Evolutionary conservation across 2,113 vertebrate genomes (phyloP).

Genomic region (Thalassarche chlororhynchos): DNA sequence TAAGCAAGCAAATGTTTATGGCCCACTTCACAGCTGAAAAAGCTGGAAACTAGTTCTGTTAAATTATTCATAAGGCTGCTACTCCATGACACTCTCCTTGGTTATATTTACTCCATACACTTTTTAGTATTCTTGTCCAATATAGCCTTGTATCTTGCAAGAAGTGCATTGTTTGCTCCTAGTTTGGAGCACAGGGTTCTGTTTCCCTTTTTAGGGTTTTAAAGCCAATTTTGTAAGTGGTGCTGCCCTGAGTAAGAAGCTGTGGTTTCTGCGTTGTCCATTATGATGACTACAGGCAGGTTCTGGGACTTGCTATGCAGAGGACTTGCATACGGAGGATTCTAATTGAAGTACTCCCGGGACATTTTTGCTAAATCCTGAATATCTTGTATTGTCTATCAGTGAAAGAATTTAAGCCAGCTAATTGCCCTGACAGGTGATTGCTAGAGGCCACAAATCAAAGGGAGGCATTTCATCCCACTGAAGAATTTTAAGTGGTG

Average conservation of each 20-base stretch:
- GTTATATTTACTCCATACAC: background rate
- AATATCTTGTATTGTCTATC: background rate
- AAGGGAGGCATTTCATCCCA: background rate
- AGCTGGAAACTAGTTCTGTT: background rate
- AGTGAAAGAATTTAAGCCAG: background rate
- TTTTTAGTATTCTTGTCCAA: background rate
- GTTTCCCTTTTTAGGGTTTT: background rate
- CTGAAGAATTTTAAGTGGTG: conserved; percentile 24
- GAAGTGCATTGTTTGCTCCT: background rate
- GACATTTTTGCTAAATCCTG: background rate
- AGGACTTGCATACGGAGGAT: background rate
- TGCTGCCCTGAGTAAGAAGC: background rate
- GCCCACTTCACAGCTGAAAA: background rate
- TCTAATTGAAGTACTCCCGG: background rate
- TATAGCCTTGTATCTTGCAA: background rate
- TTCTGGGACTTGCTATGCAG: background rate
- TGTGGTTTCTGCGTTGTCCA: background rate
- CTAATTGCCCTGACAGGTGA: background rate
- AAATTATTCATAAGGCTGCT: background rate
- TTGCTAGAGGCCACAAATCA: background rate
- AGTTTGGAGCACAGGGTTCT: background rate
- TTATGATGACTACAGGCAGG: background rate
- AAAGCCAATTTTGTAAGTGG: background rate
- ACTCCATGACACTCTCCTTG: background rate
- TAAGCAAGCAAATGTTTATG: background rate